Evolutionary conservation across 2,113 vertebrate species (phyloP).

Genomic region (Gracilinanus agilis): DNA sequence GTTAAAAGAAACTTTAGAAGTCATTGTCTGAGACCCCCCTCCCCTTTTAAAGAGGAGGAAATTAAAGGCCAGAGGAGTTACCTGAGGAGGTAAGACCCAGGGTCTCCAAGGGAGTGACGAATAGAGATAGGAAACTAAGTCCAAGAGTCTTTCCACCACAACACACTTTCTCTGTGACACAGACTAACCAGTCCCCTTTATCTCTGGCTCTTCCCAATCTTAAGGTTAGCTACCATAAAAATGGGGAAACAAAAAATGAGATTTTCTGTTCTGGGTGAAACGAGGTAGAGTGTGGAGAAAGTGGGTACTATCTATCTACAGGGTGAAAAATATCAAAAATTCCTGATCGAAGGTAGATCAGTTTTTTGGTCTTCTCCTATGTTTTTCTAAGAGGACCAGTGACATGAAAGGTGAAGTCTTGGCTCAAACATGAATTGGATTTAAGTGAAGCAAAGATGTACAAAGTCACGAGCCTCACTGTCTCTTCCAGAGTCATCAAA

Average conservation of each 20-base stretch:
- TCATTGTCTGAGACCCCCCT: background rate
- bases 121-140: background rate
- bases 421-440: too few species aligned
- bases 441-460: too few species aligned
- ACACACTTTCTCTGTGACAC: background rate
- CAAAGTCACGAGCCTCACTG: too few species aligned
- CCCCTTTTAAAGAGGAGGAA: too few species aligned
- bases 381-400: too few species aligned
- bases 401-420: too few species aligned
- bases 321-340: background rate
- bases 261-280: background rate
- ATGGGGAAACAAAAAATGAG: background rate
- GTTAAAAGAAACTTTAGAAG: background rate
- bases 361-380: background rate
- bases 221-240: background rate
- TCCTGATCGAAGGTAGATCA: background rate
- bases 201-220: background rate
- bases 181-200: too few species aligned
- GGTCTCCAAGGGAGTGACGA: background rate
- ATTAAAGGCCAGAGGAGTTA: background rate
- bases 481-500: too few species aligned
- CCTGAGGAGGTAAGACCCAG: background rate
- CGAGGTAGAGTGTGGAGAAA: background rate
- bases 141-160: background rate
- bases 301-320: background rate